phyloP scores from a whole-genome alignment of 2,113 vertebrate genomes.

The Brachirus orientalis region DNA sequence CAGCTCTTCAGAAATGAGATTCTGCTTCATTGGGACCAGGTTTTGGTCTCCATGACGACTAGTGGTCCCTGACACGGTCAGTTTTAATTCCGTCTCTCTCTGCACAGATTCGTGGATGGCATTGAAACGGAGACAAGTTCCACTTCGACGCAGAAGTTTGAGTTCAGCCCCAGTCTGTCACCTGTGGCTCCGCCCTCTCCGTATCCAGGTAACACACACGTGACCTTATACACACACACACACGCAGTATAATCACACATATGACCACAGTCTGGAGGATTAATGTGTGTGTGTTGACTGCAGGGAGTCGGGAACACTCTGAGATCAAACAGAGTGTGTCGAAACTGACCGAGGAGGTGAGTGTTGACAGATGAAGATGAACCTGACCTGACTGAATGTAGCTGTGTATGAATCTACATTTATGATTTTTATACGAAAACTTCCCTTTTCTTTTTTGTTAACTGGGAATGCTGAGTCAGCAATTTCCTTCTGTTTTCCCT shows the following conservation, averaged over 20 bases:
- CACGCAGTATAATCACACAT: slow-evolving; percentile 6
- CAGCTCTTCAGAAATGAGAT: too few relatives aligned
- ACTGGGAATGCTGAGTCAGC: too few relatives aligned
- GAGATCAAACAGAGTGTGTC: slow-evolving; percentile 84
- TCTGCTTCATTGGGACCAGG: too few relatives aligned
- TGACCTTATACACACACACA: neutral
- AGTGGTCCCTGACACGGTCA: too few relatives aligned
- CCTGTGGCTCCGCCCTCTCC: slow-evolving; percentile 67
- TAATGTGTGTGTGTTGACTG: slow-evolving; percentile 31
- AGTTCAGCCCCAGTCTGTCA: slow-evolving; percentile 77
- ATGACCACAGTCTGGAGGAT: neutral
- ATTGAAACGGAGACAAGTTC: slow-evolving; percentile 81
- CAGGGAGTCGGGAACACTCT: slow-evolving; percentile 77
- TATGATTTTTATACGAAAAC: too few relatives aligned
- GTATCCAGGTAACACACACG: slow-evolving; percentile 58
- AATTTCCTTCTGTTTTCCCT: too few relatives aligned
- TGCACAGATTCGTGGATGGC: slow-evolving; percentile 83
- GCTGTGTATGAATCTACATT: too few relatives aligned
- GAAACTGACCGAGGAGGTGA: slow-evolving; percentile 85
- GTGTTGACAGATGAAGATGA: slow-evolving; percentile 22
- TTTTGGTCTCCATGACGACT: too few relatives aligned
- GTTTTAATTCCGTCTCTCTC: slow-evolving; percentile 6
- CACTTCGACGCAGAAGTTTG: slow-evolving; percentile 79
- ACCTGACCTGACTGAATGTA: too few relatives aligned
- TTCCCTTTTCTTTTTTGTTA: too few relatives aligned